Evolutionary conservation across 2,888 invertebrate species (phyloP).

Genomic region (Sarcophaga caerulescens): DNA sequence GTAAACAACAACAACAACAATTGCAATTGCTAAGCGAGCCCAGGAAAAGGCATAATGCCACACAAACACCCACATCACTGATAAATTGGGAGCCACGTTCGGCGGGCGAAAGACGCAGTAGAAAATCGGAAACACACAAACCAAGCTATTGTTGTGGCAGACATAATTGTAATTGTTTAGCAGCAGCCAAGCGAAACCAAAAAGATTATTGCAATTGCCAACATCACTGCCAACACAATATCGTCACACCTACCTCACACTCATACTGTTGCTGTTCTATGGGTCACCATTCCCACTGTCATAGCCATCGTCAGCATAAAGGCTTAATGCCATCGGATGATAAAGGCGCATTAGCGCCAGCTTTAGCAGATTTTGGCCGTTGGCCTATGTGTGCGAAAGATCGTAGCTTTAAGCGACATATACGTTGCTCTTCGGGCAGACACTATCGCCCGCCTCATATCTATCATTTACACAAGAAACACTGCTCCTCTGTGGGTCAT

Average conservation of each 20-base stretch:
- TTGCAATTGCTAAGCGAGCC: constrained; percentile 46
- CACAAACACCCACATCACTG: constrained; percentile 74
- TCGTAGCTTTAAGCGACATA: constrained; percentile 45
- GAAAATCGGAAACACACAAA: constrained; percentile 21
- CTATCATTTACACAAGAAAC: constrained; percentile 60
- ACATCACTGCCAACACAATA: constrained; percentile 57
- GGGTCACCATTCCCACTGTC: constrained; percentile 46
- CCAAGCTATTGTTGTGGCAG: constrained; percentile 50
- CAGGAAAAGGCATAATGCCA: constrained; percentile 78
- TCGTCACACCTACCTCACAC: constrained; percentile 42
- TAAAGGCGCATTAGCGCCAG: neutral
- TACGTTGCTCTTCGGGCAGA: constrained; percentile 56
- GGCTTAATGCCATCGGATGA: constrained; percentile 31
- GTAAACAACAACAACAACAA: constrained; percentile 49
- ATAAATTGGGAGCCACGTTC: constrained; percentile 66
- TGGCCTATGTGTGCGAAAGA: constrained; percentile 50
- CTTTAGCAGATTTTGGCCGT: constrained; percentile 50
- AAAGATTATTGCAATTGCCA: constrained; percentile 55
- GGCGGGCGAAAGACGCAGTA: constrained; percentile 7
- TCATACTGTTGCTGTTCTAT: constrained; percentile 47
- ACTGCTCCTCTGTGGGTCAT: constrained; percentile 63
- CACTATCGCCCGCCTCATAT: constrained; percentile 54
- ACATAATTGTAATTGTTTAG: constrained; percentile 59
- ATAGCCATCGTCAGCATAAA: constrained; percentile 60
- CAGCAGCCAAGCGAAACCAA: constrained; percentile 10